phyloP scores from a whole-genome alignment of 2,797 vertebrate genomes.

The Chloroceryle amazona region DNA sequence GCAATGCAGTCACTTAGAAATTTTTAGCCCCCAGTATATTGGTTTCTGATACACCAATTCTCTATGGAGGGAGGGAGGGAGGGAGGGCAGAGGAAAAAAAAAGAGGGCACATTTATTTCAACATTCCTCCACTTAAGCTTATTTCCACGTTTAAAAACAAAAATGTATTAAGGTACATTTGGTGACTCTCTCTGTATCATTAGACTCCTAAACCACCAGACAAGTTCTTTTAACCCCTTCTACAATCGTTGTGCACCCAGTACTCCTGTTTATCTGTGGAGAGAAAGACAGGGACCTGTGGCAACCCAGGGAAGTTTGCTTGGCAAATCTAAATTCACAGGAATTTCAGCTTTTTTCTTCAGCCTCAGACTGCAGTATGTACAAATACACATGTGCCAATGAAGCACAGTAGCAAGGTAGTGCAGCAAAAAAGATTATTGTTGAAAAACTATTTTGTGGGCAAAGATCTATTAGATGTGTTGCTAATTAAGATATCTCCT shows the following conservation, averaged over 20 bases:
- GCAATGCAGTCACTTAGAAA: neutral
- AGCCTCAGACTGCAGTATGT: neutral
- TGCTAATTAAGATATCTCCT: neutral
- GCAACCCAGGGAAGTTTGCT: neutral
- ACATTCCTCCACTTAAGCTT: neutral
- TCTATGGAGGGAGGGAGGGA: rapidly evolving
- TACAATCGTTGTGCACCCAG: neutral
- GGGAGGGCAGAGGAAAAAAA: rapidly evolving
- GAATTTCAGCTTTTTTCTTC: neutral
- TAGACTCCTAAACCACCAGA: neutral
- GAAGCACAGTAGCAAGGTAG: neutral
- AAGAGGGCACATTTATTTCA: neutral
- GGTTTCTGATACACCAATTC: neutral
- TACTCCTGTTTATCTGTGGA: neutral
- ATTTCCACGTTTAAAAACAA: neutral
- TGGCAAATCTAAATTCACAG: neutral
- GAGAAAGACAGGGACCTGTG: neutral
- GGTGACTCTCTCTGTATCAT: neutral
- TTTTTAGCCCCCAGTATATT: neutral
- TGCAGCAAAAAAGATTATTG: neutral
- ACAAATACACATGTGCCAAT: neutral
- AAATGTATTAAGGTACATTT: neutral
- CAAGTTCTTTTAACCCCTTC: neutral
- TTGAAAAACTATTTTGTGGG: neutral
- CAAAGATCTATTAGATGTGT: neutral